phyloP scores from a whole-genome alignment of 2,888 invertebrate species.

The Gonocerus acuteangulatus region DNA sequence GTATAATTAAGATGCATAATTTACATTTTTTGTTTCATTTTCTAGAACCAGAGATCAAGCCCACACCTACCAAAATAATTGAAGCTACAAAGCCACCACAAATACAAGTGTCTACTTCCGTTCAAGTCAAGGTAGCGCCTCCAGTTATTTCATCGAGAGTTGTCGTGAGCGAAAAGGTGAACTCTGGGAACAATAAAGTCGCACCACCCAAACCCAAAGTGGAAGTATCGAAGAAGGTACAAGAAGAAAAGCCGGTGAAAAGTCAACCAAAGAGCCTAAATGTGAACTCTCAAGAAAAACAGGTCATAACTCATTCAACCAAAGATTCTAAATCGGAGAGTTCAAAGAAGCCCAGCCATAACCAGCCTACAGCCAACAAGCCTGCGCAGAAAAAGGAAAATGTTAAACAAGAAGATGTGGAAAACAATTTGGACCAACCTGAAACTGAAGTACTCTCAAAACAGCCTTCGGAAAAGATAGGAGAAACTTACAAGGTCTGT shows the following conservation, averaged over 20 bases:
- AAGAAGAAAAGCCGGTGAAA: conserved; percentile 18
- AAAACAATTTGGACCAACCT: conserved; percentile 69
- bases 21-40: no score
- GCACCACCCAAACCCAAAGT: conserved; percentile 5
- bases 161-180: conserved; percentile 4
- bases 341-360: background rate
- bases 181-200: background rate
- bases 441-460: conserved; percentile 79
- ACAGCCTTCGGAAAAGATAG: conserved; percentile 75
- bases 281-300: background rate
- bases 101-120: conserved; percentile 15
- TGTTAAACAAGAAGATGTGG: conserved; percentile 40
- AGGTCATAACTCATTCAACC: background rate
- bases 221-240: conserved; percentile 17
- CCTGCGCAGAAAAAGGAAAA: background rate
- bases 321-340: conserved; percentile 2
- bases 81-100: conserved; percentile 27
- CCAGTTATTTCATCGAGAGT: conserved; percentile 9
- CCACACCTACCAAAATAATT: conserved; percentile 27
- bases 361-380: conserved; percentile 1
- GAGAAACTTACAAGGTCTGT: conserved; percentile 74
- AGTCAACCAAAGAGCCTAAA: background rate
- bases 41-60: conserved; percentile 29
- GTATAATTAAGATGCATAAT: no score
- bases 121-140: conserved; percentile 18